phyloP scores from a whole-genome alignment of 1,140 invertebrate species.

The Drepana arcuata region DNA sequence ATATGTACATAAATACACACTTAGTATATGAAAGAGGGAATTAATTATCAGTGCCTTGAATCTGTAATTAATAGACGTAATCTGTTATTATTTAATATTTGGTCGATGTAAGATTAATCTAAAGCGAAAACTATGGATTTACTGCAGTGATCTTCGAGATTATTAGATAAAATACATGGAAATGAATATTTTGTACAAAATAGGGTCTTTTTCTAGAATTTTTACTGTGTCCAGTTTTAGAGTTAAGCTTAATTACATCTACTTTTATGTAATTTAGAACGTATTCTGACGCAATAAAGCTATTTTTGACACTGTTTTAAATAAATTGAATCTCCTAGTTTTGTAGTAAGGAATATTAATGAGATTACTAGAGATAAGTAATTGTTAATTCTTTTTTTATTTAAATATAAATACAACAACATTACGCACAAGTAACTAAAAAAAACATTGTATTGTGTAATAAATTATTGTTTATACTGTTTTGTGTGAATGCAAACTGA shows the following conservation, averaged over 20 bases:
- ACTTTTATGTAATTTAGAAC: no score
- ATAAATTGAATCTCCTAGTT: constrained; percentile 49
- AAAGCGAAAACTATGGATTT: no score
- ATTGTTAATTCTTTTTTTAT: constrained; percentile 51
- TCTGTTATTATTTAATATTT: no score
- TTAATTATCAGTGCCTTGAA: no score
- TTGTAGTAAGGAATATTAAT: constrained; percentile 37
- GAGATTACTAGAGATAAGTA: constrained; percentile 55
- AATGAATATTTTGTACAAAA: constrained; percentile 44
- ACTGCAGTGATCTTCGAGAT: constrained; percentile 40
- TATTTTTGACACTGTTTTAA: no score
- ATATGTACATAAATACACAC: constrained; percentile 1
- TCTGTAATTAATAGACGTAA: no score
- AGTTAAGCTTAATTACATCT: no score
- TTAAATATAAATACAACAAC: constrained; percentile 26
- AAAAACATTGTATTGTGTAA: constrained; percentile 54
- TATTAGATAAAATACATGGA: constrained; percentile 30
- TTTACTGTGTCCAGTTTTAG: constrained; percentile 52
- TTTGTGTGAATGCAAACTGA: constrained; percentile 37
- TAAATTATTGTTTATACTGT: constrained; percentile 64
- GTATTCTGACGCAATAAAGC: no score
- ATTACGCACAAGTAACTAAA: constrained; percentile 56
- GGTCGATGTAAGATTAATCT: no score
- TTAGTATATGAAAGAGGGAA: no score
- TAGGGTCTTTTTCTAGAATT: constrained; percentile 44